A percentile compares a stretch with the other conserved stretches of the same genome.
phyloP scores from a whole-genome alignment of 2,888 invertebrate genomes.

The Fragum fragum region DNA sequence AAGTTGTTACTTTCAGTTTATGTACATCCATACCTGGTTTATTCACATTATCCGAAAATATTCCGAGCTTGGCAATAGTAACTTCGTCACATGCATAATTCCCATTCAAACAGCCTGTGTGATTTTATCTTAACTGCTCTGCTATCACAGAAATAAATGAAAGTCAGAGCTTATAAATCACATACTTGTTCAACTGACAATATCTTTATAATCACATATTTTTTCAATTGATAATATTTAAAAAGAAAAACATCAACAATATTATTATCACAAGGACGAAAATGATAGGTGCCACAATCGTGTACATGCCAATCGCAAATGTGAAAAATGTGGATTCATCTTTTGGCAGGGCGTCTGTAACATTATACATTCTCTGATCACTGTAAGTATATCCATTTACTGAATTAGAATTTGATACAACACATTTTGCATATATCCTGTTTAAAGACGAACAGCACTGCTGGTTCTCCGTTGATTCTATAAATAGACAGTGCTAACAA shows the following conservation, averaged over 20 bases:
- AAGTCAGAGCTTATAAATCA: not conserved
- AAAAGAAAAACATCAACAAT: slow-evolving; percentile 32
- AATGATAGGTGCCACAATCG: slow-evolving; percentile 19
- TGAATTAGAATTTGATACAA: not conserved
- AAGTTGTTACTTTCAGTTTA: no score
- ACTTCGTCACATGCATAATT: no score
- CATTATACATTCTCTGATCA: slow-evolving; percentile 25
- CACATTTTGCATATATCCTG: not conserved
- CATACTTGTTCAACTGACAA: not conserved
- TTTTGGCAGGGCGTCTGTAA: slow-evolving; percentile 28
- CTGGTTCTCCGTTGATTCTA: no score
- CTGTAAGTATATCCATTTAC: not conserved
- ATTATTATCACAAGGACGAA: slow-evolving; percentile 27
- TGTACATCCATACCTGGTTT: no score
- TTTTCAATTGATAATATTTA: slow-evolving; percentile 6
- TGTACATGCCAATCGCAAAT: slow-evolving; percentile 28
- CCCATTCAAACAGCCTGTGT: no score
- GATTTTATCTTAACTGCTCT: no score
- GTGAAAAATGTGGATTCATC: slow-evolving; percentile 23
- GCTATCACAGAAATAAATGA: no score
- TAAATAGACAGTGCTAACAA: no score
- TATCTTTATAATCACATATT: not conserved
- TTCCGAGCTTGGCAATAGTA: no score
- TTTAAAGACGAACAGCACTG: not conserved
- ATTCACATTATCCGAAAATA: no score